Base-by-base conservation (phyloP, 2,113 vertebrate species). In the Numenius arquata region DNA sequence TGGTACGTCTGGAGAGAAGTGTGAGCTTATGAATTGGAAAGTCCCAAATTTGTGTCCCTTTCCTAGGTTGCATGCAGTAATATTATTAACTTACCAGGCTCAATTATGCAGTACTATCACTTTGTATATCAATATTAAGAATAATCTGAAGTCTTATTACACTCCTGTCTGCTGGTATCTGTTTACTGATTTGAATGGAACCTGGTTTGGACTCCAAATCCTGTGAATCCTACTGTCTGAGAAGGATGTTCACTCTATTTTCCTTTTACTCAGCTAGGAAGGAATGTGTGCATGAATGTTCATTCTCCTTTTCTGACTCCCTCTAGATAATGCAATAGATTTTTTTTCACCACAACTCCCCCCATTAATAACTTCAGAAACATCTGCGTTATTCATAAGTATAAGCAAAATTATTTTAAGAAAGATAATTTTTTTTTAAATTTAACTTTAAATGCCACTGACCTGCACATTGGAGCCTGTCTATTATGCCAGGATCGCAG, bases 391-490 rank as follows among this genome's bases (percentile, higher is more conserved):
- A 50, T 83, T 62, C 61, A 62, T 50, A 71, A 63, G 16, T 30
- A 45, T 17, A 43, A 73, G 86, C 6, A 68, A 73, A 40, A 75
- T 6, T 55, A 41, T 45, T 38, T 84, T 53, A 63, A 61, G 15
- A 30, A 45, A 77, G 18, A 36, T 32, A 5, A 58, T 15, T 53
- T 48, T n/a, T 22, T 87, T 56, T 63, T 38, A 7, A 47, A 75
- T 84, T 80, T 68, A 58, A 53, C 22, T 82, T 72, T 34, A 61
- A 66, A 50, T 40, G 12, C 32, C 19, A 94, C 95, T 97, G 75
- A 95, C 91, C 95, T 97, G 93, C 83, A 65, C 53, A 68, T 1
- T 94, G 95, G 45, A 98, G 85, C 40, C 85, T 95, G 70, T 94
- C 75, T 50, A 30, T 66, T 75, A 77, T 19, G 23, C 41, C 74